Percentiles rank a stretch among this genome's conserved stretches.
phyloP scores from a whole-genome alignment of 2,888 invertebrate genomes.

The Netelia virgata region DNA sequence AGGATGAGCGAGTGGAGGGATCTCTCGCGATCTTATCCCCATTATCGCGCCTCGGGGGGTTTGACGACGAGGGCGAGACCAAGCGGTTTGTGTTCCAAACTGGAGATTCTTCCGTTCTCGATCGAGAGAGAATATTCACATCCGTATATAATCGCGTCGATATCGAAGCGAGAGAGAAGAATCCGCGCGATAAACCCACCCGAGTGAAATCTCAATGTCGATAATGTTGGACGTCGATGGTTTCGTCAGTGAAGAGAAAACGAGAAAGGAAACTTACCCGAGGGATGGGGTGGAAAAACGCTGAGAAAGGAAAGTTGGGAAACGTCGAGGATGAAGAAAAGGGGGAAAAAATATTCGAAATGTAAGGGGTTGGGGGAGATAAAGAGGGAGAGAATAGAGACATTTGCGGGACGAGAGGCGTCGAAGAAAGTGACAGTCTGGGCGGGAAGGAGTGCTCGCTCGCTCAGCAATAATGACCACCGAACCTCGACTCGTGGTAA shows the following conservation, averaged over 20 bases:
- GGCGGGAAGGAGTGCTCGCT: slow-evolving; percentile 34
- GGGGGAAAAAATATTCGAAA: slow-evolving; percentile 19
- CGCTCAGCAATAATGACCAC: slow-evolving; percentile 46
- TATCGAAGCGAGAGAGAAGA: slow-evolving; percentile 8
- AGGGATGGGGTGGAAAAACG: not conserved
- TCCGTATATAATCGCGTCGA: slow-evolving; percentile 4
- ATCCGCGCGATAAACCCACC: not conserved
- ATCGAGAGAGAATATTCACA: slow-evolving; percentile 24
- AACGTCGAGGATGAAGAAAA: not conserved
- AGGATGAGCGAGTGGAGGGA: slow-evolving; percentile 67
- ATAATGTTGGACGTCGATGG: not conserved
- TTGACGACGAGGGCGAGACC: slow-evolving; percentile 61
- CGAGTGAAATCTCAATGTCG: not conserved
- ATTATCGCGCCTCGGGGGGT: slow-evolving; percentile 74
- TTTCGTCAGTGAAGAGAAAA: not conserved
- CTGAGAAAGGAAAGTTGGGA: not conserved
- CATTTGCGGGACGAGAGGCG: slow-evolving; percentile 14
- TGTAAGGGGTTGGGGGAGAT: not conserved
- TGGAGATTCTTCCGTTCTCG: slow-evolving; percentile 20
- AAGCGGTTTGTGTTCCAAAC: slow-evolving; percentile 34
- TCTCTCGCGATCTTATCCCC: slow-evolving; percentile 77
- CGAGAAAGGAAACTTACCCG: not conserved
- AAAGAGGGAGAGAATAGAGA: slow-evolving; percentile 19
- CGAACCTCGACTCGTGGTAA: slow-evolving; percentile 47
- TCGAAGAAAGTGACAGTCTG: slow-evolving; percentile 40